These are phyloP conservation scores for Scolopax bukidnonensis DNA, from an alignment of 2,797 vertebrate genomes.

Conservation along the genomic window DNA sequence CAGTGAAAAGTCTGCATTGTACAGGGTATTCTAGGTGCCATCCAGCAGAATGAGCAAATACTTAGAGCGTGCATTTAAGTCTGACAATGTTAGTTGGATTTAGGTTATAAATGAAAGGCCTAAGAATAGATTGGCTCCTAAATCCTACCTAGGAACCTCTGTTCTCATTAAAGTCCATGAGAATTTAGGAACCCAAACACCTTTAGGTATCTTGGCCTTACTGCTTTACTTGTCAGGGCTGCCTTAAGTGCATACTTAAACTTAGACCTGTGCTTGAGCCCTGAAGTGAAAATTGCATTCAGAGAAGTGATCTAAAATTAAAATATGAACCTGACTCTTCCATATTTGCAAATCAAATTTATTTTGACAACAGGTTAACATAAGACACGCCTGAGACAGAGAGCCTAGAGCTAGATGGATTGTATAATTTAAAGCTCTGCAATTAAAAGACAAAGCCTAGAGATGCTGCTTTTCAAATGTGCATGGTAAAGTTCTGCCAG, in stretches of 20 bases:
- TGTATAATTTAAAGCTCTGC: not conserved
- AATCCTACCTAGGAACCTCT: not conserved
- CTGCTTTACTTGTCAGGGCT: not conserved
- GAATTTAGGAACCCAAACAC: not conserved
- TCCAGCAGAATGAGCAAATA: not conserved
- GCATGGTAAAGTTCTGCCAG: not conserved
- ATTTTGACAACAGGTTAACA: slow-evolving; percentile 29
- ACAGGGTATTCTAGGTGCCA: not conserved
- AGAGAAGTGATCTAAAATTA: not conserved
- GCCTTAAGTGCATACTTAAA: not conserved
- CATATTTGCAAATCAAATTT: not conserved
- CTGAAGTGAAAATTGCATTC: not conserved
- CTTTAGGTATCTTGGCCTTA: not conserved
- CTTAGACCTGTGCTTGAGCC: not conserved
- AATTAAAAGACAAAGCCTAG: not conserved
- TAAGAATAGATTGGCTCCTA: not conserved
- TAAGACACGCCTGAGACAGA: not conserved
- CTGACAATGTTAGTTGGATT: not conserved
- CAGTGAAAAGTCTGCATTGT: not conserved
- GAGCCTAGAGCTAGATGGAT: not conserved
- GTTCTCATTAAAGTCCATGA: not conserved
- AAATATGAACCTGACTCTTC: not conserved
- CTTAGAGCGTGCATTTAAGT: not conserved
- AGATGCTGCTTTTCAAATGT: not conserved
- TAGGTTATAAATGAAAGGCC: not conserved